Evolutionary conservation across 2,888 invertebrate species (phyloP).

Genomic region (Andrena hattorfiana): DNA sequence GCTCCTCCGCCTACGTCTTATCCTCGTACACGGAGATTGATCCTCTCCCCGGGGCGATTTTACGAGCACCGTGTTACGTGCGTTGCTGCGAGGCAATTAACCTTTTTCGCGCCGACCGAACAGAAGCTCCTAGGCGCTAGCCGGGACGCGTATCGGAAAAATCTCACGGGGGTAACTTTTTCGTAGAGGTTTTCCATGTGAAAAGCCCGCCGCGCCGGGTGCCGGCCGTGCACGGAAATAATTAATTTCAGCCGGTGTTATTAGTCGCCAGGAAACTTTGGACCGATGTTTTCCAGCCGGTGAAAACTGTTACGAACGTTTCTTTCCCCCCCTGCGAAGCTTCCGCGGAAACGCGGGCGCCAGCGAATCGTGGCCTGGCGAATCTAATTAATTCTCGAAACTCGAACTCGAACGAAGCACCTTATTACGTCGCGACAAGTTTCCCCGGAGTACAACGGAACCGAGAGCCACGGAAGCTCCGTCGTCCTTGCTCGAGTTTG

Average conservation of each 20-base stretch:
- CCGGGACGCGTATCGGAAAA: neutral
- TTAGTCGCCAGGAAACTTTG: constrained; percentile 10
- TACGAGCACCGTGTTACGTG: constrained; percentile 58
- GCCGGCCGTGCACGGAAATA: constrained; percentile 13
- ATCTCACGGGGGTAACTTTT: neutral
- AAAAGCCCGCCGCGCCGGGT: neutral
- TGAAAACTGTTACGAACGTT: neutral
- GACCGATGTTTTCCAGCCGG: constrained; percentile 24
- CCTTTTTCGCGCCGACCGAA: constrained; percentile 6
- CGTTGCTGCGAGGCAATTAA: constrained; percentile 59
- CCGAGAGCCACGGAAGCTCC: constrained; percentile 18
- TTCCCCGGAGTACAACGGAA: constrained; percentile 33
- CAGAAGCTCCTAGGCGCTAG: neutral
- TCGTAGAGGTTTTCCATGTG: neutral
- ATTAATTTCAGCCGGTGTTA: constrained; percentile 34
- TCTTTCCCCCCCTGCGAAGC: constrained; percentile 11
- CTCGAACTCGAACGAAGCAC: constrained; percentile 71
- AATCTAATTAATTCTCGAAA: constrained; percentile 76
- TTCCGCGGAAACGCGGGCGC: constrained; percentile 27
- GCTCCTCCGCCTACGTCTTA: constrained; percentile 14
- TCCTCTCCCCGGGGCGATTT: constrained; percentile 47
- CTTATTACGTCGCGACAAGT: constrained; percentile 54
- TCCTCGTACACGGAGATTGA: constrained; percentile 36
- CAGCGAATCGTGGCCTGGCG: constrained; percentile 18
- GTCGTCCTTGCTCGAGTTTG: constrained; percentile 20